A percentile compares a stretch with the other conserved stretches of the same genome.
Conservation (phyloP, 2,113 vertebrate genomes). For the Ciconia maguari region DNA sequence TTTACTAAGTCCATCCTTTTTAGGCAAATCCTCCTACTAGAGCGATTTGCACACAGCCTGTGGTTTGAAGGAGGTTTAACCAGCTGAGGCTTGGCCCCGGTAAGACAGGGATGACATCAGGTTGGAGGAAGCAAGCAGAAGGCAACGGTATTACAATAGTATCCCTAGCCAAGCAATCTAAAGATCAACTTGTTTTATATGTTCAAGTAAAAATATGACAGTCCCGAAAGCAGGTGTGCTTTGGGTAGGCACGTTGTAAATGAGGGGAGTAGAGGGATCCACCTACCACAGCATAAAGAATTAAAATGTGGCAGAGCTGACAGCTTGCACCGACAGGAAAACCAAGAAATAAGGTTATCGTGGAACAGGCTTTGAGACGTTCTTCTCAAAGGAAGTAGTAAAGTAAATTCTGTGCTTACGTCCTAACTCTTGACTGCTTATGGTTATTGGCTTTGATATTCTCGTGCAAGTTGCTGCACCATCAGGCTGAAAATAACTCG, state of each 20-base stretch:
- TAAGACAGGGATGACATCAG: background rate
- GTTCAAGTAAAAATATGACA: background rate
- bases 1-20: slow-evolving; percentile 7
- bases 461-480: background rate
- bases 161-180: background rate
- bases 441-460: background rate
- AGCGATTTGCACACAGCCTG: background rate
- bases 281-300: background rate
- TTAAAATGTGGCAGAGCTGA: background rate
- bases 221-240: background rate
- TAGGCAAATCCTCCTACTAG: background rate
- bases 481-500: background rate
- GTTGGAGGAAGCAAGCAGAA: background rate
- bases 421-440: background rate
- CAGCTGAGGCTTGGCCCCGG: background rate
- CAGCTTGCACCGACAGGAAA: background rate
- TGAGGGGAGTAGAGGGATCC: background rate
- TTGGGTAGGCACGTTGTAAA: background rate
- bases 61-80: slow-evolving; percentile 6
- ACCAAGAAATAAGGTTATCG: background rate
- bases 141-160: background rate
- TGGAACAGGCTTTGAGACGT: background rate
- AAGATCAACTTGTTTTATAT: background rate
- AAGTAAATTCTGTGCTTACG: background rate
- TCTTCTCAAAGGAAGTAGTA: slow-evolving; percentile 13